phyloP scores from a whole-genome alignment of 2,797 vertebrate genomes.

The Micromesistius poutassou region DNA sequence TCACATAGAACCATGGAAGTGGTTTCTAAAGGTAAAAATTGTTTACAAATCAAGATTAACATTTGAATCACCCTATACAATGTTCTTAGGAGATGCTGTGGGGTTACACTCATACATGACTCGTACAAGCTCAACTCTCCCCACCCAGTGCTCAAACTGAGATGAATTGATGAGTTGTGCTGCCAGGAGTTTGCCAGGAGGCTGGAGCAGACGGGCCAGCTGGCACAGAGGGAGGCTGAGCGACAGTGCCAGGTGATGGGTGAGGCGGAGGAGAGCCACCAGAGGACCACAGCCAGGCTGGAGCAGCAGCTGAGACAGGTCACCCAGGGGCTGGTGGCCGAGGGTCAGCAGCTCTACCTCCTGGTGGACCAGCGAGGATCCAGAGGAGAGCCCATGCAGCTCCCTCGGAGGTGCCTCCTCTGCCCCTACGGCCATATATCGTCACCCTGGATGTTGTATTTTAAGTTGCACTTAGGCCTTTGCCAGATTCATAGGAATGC shows the following conservation, averaged over 20 bases:
- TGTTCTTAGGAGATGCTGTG: neutral
- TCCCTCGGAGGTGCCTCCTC: constrained; percentile 43
- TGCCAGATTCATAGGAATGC: neutral
- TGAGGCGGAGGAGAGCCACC: constrained; percentile 42
- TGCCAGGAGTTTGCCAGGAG: constrained; percentile 58
- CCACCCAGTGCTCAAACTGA: neutral
- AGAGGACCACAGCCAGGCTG: constrained; percentile 40
- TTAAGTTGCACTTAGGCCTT: neutral
- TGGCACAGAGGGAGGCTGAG: constrained; percentile 56
- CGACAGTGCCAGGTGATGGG: constrained; percentile 40
- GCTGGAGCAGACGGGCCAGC: constrained; percentile 45
- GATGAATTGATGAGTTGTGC: constrained; percentile 10
- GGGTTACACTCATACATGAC: no score
- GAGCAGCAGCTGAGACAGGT: constrained; percentile 53
- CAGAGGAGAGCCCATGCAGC: constrained; percentile 17
- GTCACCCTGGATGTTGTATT: neutral
- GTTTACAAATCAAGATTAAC: neutral
- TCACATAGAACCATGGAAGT: neutral
- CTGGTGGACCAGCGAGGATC: constrained; percentile 42
- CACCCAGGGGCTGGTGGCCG: constrained; percentile 46
- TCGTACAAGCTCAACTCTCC: neutral
- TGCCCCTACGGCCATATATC: neutral
- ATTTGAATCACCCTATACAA: neutral
- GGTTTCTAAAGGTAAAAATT: neutral
- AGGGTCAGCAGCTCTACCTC: constrained; percentile 47